These are phyloP conservation scores for Therioaphis trifolii DNA, from an alignment of 2,888 invertebrate species.

Conservation along the genomic window DNA sequence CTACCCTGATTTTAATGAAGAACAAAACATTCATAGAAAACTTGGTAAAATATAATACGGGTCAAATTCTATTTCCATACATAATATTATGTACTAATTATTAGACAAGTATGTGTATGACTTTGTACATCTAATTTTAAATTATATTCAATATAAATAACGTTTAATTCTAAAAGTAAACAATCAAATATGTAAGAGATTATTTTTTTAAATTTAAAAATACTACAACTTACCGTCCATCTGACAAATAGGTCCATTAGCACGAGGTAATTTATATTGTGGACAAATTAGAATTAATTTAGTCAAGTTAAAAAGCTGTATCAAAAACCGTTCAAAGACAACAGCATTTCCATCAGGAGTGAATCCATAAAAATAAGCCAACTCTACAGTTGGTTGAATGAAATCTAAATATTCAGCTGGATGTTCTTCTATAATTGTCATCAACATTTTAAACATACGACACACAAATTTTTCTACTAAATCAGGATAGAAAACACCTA, in stretches of 20 bases:
- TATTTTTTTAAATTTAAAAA: background rate
- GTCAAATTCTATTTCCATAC: no score
- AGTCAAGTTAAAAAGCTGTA: slow-evolving; percentile 89
- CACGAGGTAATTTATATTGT: slow-evolving; percentile 74
- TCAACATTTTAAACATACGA: slow-evolving; percentile 86
- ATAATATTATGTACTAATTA: no score
- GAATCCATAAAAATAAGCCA: slow-evolving; percentile 87
- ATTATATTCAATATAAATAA: no score
- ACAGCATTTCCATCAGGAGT: slow-evolving; percentile 82
- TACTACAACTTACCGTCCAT: slow-evolving; percentile 70
- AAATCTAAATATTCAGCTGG: slow-evolving; percentile 84
- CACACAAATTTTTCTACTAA: slow-evolving; percentile 60
- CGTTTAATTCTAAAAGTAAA: no score
- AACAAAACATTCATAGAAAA: no score
- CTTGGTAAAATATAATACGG: no score
- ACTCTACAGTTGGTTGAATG: slow-evolving; percentile 82
- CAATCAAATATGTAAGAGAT: no score
- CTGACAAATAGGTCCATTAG: slow-evolving; percentile 56
- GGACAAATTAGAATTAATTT: slow-evolving; percentile 84
- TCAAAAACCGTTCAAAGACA: slow-evolving; percentile 86
- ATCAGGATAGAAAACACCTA: slow-evolving; percentile 54
- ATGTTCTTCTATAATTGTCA: slow-evolving; percentile 82
- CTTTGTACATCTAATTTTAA: no score
- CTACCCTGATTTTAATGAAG: no score
- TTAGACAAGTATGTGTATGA: no score